Conservation (phyloP, 2,113 vertebrate species). For the Sarotherodon lohbergeri region DNA sequence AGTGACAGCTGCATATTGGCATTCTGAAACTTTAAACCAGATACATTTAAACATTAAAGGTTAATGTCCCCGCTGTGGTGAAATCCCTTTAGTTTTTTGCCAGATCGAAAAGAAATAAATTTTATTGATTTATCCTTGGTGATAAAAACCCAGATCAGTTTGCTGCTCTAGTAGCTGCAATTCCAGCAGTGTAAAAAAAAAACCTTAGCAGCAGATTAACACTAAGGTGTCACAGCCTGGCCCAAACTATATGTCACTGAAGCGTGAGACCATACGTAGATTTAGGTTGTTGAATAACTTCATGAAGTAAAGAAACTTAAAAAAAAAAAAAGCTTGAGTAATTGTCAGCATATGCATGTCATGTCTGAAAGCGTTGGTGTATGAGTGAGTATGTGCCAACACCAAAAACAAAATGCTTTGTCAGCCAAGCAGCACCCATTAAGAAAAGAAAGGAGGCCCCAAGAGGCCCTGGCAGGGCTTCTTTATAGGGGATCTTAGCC, state of each 20-base stretch:
- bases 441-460: background rate
- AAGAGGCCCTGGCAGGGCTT: background rate
- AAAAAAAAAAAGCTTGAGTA: rapidly evolving
- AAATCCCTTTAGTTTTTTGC: rapidly evolving
- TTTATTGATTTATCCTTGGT: background rate
- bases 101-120: background rate
- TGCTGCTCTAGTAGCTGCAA: background rate
- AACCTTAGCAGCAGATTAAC: background rate
- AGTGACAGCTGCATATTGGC: background rate
- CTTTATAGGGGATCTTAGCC: background rate
- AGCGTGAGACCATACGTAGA: background rate
- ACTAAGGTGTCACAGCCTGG: background rate
- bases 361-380: rapidly evolving
- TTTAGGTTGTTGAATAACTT: background rate
- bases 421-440: background rate
- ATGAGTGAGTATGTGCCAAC: background rate
- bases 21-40: background rate
- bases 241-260: background rate
- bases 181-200: rapidly evolving
- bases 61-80: background rate
- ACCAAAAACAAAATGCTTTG: background rate
- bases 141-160: background rate
- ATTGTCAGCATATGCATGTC: background rate
- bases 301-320: background rate
- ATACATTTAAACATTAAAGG: background rate